Evolutionary conservation across 2,113 vertebrate species (phyloP).

Genomic region (Macrotis lagotis): DNA sequence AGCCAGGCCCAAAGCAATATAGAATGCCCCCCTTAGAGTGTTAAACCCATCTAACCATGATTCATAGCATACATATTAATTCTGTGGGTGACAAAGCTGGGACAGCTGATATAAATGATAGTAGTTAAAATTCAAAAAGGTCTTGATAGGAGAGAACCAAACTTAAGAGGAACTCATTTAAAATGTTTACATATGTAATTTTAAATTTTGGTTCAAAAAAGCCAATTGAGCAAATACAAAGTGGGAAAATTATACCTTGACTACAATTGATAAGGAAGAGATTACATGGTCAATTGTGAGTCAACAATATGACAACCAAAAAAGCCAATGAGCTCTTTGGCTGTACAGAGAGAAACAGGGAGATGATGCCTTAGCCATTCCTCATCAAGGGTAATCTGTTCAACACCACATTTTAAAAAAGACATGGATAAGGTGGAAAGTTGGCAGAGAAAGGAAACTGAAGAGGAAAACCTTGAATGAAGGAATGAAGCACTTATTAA

Average conservation of each 20-base stretch:
- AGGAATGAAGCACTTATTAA: background rate
- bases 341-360: background rate
- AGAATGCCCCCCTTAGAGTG: background rate
- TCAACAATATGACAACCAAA: background rate
- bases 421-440: background rate
- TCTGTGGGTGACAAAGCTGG: background rate
- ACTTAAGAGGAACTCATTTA: background rate
- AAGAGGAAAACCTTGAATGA: background rate
- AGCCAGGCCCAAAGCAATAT: background rate
- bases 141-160: background rate
- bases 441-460: background rate
- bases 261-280: background rate
- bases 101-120: background rate
- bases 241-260: background rate
- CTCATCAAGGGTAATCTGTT: background rate
- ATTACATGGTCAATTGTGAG: background rate
- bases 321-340: background rate
- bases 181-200: background rate
- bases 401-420: background rate
- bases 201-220: background rate
- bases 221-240: background rate
- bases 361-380: background rate
- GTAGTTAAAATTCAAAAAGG: background rate
- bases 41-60: background rate
- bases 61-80: background rate